Conservation (phyloP, 2,113 vertebrate genomes). For the Ptychochromis oligacanthus region DNA sequence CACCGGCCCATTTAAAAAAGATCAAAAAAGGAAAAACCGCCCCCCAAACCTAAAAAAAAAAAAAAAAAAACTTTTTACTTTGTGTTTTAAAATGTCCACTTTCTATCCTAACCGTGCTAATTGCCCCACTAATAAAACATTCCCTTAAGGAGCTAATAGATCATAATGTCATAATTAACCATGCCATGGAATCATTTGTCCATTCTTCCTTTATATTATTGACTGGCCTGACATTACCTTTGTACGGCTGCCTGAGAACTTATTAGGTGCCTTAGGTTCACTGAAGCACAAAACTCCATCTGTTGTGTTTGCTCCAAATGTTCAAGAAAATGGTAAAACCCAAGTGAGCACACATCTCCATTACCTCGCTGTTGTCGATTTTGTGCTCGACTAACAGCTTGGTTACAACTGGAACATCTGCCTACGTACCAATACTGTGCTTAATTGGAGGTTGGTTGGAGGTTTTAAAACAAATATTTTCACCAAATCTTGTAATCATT, state of each 20-base stretch:
- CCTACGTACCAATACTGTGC: neutral
- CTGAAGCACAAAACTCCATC: conserved; percentile 24
- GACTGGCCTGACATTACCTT: neutral
- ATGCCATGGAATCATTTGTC: conserved; percentile 20
- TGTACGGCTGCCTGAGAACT: neutral
- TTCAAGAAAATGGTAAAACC: conserved; percentile 2
- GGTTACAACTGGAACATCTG: conserved; percentile 34
- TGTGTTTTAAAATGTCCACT: conserved; percentile 11
- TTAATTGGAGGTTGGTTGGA: neutral
- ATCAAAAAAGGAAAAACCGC: conserved; percentile 45
- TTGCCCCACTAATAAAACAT: conserved; percentile 25
- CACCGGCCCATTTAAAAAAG: conserved; percentile 64
- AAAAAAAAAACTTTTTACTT: neutral
- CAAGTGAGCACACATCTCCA: neutral
- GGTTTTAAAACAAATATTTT: neutral
- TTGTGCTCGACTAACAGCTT: conserved; percentile 27
- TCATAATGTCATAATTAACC: conserved; percentile 42
- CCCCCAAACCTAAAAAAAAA: neutral
- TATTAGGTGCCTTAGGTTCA: neutral
- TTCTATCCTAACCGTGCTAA: conserved; percentile 1
- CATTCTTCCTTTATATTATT: conserved; percentile 3
- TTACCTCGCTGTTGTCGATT: conserved; percentile 22
- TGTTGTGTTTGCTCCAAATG: conserved; percentile 25
- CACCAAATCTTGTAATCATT: neutral
- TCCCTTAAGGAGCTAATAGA: neutral